Percentiles rank a stretch among this genome's conserved stretches.
phyloP scores from a whole-genome alignment of 2,797 vertebrate species.

The Rhyacichthys aspro region DNA sequence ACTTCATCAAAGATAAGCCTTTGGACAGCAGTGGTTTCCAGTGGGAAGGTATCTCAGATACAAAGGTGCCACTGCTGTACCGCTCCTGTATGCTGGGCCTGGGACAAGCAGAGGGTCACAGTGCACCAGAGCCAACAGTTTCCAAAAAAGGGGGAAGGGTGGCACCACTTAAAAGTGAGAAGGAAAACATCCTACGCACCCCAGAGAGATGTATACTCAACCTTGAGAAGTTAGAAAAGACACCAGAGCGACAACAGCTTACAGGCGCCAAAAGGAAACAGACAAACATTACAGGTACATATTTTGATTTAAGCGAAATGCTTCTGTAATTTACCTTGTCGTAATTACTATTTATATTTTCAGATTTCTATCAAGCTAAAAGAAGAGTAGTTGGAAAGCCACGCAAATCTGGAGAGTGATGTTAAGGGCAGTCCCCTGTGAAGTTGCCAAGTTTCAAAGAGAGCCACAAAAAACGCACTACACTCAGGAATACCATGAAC shows the following conservation, averaged over 20 bases:
- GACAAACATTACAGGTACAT: conserved; percentile 87
- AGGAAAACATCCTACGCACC: conserved; percentile 63
- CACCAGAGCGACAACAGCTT: conserved; percentile 47
- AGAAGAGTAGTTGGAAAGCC: conserved; percentile 74
- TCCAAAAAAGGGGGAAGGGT: background rate
- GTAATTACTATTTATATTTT: conserved; percentile 28
- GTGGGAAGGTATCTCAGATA: conserved; percentile 84
- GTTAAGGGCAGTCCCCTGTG: background rate
- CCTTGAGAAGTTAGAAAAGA: conserved; percentile 53
- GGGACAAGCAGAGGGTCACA: conserved; percentile 1
- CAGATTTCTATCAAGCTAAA: conserved; percentile 94
- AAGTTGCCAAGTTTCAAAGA: conserved; percentile 28
- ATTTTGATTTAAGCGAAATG: no score
- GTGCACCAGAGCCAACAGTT: background rate
- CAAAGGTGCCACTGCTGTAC: conserved; percentile 75
- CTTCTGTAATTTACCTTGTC: background rate
- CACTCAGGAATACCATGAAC: conserved; percentile 55
- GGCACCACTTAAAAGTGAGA: conserved; percentile 35
- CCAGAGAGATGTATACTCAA: conserved; percentile 36
- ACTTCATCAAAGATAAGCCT: conserved; percentile 86
- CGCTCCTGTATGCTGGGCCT: conserved; percentile 32
- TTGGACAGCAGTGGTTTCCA: conserved; percentile 82
- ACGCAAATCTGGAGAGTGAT: conserved; percentile 83
- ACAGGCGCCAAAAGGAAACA: conserved; percentile 85
- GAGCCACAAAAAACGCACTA: conserved; percentile 18